phyloP scores from a whole-genome alignment of 92 coral and sea anemone species.

The Siderastrea radians region DNA sequence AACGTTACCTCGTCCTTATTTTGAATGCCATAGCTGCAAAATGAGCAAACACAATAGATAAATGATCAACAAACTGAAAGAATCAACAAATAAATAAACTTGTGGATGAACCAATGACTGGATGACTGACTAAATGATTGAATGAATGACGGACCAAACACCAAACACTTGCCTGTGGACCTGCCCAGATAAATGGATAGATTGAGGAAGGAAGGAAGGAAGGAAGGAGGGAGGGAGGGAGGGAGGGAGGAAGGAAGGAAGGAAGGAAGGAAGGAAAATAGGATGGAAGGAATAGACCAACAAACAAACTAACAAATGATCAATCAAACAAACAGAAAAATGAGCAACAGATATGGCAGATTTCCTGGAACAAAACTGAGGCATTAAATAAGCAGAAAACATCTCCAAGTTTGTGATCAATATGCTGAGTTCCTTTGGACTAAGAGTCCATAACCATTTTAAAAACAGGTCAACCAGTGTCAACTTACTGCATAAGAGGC shows the following conservation, averaged over 20 bases:
- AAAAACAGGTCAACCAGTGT: too few species aligned
- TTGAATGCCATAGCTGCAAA: conserved; percentile 87
- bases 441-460: too few species aligned
- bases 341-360: too few species aligned
- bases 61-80: background rate
- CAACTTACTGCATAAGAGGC: conserved; percentile 85
- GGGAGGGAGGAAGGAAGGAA: too few species aligned
- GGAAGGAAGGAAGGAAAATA: too few species aligned
- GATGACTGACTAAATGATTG: background rate
- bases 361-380: too few species aligned
- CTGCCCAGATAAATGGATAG: background rate
- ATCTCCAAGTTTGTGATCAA: too few species aligned
- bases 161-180: background rate
- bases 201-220: background rate
- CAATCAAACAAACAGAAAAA: too few species aligned
- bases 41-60: background rate
- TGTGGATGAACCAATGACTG: background rate
- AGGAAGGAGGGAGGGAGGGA: background rate
- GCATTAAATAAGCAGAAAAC: too few species aligned
- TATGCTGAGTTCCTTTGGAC: too few species aligned
- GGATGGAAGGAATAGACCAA: too few species aligned
- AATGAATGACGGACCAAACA: background rate
- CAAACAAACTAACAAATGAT: too few species aligned
- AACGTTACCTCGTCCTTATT: conserved; percentile 92
- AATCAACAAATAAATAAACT: background rate